Evolutionary conservation across 2,113 vertebrate genomes (phyloP).

Genomic region (Climacteris rufus): DNA sequence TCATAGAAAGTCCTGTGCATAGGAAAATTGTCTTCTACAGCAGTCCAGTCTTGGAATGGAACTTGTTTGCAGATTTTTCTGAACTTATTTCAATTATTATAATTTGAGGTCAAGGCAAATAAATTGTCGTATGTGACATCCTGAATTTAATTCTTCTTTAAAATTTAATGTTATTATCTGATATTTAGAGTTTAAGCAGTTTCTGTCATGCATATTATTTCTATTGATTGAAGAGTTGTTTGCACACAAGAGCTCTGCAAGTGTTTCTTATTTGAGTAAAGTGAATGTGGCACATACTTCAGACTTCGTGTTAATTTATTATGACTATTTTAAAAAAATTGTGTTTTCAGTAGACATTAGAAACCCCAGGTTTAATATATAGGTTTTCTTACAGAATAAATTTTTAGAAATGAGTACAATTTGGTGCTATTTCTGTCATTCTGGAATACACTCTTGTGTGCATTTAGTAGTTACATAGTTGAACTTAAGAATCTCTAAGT

Average conservation of each 20-base stretch:
- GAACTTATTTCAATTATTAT: background rate
- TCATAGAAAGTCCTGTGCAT: background rate
- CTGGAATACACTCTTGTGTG: background rate
- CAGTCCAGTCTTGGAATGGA: background rate
- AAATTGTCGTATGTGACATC: background rate
- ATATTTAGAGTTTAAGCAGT: background rate
- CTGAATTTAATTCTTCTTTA: background rate
- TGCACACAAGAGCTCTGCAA: background rate
- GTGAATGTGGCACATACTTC: background rate
- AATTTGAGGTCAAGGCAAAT: background rate
- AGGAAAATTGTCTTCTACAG: background rate
- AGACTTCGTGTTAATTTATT: background rate
- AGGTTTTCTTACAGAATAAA: background rate
- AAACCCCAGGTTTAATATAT: background rate
- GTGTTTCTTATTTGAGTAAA: background rate
- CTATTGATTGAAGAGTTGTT: background rate
- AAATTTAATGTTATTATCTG: background rate
- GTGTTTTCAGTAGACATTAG: background rate
- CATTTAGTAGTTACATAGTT: background rate
- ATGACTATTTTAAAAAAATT: background rate
- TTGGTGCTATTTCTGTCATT: background rate
- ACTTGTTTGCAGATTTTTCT: background rate
- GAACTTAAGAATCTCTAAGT: background rate
- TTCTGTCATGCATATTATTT: background rate
- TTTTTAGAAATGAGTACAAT: background rate